Evolutionary conservation across 2,888 invertebrate genomes (phyloP).

Genomic region (Drosophila infuscata): DNA sequence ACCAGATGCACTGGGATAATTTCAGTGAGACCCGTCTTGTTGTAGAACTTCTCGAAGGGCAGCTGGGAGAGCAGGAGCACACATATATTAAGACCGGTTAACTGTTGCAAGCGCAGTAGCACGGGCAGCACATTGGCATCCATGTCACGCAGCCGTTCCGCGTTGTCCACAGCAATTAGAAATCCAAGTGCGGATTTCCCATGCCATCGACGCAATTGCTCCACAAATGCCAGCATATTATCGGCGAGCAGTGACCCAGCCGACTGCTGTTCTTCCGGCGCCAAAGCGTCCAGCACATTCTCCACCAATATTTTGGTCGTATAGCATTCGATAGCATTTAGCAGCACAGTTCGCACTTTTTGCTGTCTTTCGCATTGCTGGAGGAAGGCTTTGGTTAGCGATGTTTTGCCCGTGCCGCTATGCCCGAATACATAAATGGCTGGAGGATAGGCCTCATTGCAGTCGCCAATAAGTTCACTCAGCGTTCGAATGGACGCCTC

Average conservation of each 20-base stretch:
- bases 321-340: slow-evolving; percentile 94
- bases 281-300: slow-evolving; percentile 87
- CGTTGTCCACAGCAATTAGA: slow-evolving; percentile 91
- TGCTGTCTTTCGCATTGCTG: slow-evolving; percentile 85
- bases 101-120: slow-evolving; percentile 90
- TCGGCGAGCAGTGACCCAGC: slow-evolving; percentile 87
- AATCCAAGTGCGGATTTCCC: slow-evolving; percentile 76
- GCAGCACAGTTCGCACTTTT: slow-evolving; percentile 85
- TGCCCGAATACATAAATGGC: slow-evolving; percentile 93
- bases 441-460: slow-evolving; percentile 88
- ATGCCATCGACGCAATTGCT: slow-evolving; percentile 83
- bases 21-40: slow-evolving; percentile 89
- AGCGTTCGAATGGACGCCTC: slow-evolving; percentile 71
- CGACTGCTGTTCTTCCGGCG: not conserved
- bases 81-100: slow-evolving; percentile 90
- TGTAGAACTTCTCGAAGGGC: slow-evolving; percentile 92
- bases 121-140: slow-evolving; percentile 90
- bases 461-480: slow-evolving; percentile 81
- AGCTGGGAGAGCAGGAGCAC: slow-evolving; percentile 92
- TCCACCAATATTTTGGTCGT: slow-evolving; percentile 91
- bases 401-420: slow-evolving; percentile 93
- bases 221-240: slow-evolving; percentile 89
- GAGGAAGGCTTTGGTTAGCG: slow-evolving; percentile 88
- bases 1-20: slow-evolving; percentile 91
- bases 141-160: slow-evolving; percentile 91